Evolutionary conservation across 2,888 invertebrate species (phyloP), one percentile per base, ranked within the genome.

Genomic region (Andrena dorsata): DNA sequence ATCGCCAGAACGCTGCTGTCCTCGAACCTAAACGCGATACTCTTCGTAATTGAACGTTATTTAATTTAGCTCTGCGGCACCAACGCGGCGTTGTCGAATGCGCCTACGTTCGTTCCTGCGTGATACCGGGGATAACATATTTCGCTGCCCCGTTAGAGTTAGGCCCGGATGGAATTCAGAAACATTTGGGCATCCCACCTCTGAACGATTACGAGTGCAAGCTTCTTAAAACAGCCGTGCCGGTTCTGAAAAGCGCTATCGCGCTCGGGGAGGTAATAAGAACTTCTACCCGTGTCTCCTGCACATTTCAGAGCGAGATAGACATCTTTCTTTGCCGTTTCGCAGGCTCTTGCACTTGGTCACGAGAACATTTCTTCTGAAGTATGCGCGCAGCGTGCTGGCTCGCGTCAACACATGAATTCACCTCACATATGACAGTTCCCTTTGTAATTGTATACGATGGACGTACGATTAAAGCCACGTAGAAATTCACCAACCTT

Each of bases 161-260:
- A 23, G 93, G 93, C 35, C 92, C 92, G 2, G 70, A 81, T 51
- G 93, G 93, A 10, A 84, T 93, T 47, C 92, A 92, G 58, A 91
- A 83, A 74, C 86, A 92, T 75, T 86, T 93, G 72, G 90, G 89
- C 49, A 76, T 92, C 51, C 91, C 92, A 32, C 79, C 86, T n/a
- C 83, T 93, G 41, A 86, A 82, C 53, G 80, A 79, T 41, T 79
- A 80, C 66, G 93, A 93, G 76, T 86, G 87, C 79, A 83, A 84
- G 20, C 75, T 89, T 30, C 86, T 93, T 2, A 66, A 73, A 13
- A 71, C 76, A 23, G 89, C 87, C 1, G 70, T 91, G 41, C 89
- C 91, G 0, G 58, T 79, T 47, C 80, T 92, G 47, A 83, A 75
- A 60, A 72, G 74, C 30, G 90, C 83, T 1, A 91, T 92, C 23